Conservation (phyloP, 2,797 vertebrate genomes). For the Sandelia bainsii region DNA sequence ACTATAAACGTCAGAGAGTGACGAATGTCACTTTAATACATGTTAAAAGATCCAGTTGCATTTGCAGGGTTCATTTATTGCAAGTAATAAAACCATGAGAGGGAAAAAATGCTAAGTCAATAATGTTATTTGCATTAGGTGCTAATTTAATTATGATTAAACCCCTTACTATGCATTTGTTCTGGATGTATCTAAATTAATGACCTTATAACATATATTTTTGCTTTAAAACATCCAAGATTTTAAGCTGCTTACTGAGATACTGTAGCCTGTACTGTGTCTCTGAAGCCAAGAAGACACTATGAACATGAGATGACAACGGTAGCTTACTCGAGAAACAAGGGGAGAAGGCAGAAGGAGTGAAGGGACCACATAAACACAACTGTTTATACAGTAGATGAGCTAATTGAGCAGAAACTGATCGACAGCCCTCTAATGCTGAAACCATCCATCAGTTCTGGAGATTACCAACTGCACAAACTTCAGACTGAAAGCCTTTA, state of each 20-base stretch:
- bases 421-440: constrained; percentile 53
- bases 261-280: constrained; percentile 26
- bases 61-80: constrained; percentile 10
- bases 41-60: constrained; percentile 48
- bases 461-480: constrained; percentile 11
- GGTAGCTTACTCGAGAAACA: constrained; percentile 46
- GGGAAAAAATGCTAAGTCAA: constrained; percentile 16
- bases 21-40: constrained; percentile 48
- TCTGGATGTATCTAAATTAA: background rate
- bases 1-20: constrained; percentile 60
- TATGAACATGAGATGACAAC: constrained; percentile 46
- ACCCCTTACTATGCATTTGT: background rate
- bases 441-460: constrained; percentile 10
- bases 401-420: constrained; percentile 37
- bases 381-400: constrained; percentile 40
- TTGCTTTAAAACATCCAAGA: constrained; percentile 14
- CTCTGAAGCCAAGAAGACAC: constrained; percentile 65
- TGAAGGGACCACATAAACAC: constrained; percentile 24
- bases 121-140: constrained; percentile 25
- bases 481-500: constrained; percentile 2
- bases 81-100: constrained; percentile 38
- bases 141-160: constrained; percentile 15
- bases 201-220: constrained; percentile 10
- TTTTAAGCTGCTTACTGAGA: constrained; percentile 24
- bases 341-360: background rate